Percentiles rank a stretch among this genome's conserved stretches.
These are phyloP conservation scores for roundworm (Caenorhabditis elegans) DNA, from an alignment of 1,140 invertebrate genomes.

Conservation along the genomic window DNA sequence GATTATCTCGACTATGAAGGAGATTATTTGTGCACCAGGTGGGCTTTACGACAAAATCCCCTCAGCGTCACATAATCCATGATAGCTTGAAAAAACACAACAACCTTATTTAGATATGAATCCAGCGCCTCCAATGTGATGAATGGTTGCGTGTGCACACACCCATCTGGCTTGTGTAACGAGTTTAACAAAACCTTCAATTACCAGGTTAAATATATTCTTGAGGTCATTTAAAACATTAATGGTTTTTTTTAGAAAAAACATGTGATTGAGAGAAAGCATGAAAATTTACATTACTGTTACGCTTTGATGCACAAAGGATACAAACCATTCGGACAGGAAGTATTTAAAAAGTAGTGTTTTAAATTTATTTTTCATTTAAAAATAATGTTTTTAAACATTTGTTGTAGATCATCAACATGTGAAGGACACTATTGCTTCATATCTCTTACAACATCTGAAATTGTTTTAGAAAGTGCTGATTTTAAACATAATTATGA, in stretches of 20 bases:
- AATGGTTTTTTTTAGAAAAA: constrained; percentile 42
- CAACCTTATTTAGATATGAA: constrained; percentile 54
- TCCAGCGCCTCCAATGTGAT: constrained; percentile 53
- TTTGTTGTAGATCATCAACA: constrained; percentile 62
- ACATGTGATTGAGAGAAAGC: constrained; percentile 57
- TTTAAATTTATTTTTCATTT: neutral
- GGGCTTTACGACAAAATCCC: neutral
- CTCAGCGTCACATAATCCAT: neutral
- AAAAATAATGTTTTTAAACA: neutral
- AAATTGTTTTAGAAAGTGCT: constrained; percentile 59
- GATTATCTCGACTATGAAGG: constrained; percentile 47
- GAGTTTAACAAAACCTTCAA: constrained; percentile 56
- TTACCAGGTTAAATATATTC: constrained; percentile 51
- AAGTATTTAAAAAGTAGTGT: constrained; percentile 61
- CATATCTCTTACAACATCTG: constrained; percentile 61
- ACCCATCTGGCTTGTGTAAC: constrained; percentile 62
- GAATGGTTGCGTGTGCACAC: constrained; percentile 64
- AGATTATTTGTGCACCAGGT: constrained; percentile 41
- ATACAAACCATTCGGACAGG: constrained; percentile 57
- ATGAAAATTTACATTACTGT: constrained; percentile 62
- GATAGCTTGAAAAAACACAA: neutral
- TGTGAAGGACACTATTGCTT: constrained; percentile 66
- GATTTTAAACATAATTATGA: constrained; percentile 51
- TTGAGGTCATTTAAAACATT: neutral
- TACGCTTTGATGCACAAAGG: constrained; percentile 58